These are phyloP conservation scores for Reticulitermes speratus DNA, from an alignment of 1,140 invertebrate species.

Conservation along the genomic window DNA sequence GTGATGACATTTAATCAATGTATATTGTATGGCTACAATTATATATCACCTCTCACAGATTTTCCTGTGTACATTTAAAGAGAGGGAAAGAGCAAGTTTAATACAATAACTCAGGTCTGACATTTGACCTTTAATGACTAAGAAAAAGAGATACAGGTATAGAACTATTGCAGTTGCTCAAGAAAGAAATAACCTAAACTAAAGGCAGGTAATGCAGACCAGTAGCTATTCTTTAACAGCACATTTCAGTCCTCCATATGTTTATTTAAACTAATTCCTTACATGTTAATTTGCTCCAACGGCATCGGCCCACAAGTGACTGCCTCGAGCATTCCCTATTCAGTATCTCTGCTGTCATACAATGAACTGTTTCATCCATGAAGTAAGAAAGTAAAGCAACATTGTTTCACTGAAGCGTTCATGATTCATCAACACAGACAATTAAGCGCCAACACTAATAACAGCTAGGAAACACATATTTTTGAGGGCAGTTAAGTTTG, in stretches of 20 bases:
- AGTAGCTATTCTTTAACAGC: not conserved
- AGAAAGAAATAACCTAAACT: not conserved
- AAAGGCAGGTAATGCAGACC: not conserved
- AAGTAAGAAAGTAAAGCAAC: not conserved
- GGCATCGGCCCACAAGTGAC: not conserved
- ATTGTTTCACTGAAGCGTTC: slow-evolving; percentile 4
- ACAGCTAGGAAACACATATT: not conserved
- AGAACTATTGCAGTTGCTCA: too few relatives aligned
- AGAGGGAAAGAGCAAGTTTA: too few relatives aligned
- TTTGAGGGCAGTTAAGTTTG: not conserved
- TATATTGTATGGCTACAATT: too few relatives aligned
- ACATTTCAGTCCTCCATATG: not conserved
- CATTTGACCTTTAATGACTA: too few relatives aligned
- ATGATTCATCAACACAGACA: not conserved
- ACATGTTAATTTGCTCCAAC: not conserved
- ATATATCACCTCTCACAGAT: too few relatives aligned
- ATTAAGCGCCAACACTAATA: not conserved
- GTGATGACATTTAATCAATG: too few relatives aligned
- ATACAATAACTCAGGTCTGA: too few relatives aligned
- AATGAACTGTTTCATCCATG: not conserved
- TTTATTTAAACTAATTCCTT: not conserved
- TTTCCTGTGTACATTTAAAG: too few relatives aligned
- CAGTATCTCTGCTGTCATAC: not conserved
- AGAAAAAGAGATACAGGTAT: too few relatives aligned
- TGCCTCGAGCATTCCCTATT: not conserved